Conservation (phyloP, 2,113 vertebrate species). For the Rhabdomys dilectus region DNA sequence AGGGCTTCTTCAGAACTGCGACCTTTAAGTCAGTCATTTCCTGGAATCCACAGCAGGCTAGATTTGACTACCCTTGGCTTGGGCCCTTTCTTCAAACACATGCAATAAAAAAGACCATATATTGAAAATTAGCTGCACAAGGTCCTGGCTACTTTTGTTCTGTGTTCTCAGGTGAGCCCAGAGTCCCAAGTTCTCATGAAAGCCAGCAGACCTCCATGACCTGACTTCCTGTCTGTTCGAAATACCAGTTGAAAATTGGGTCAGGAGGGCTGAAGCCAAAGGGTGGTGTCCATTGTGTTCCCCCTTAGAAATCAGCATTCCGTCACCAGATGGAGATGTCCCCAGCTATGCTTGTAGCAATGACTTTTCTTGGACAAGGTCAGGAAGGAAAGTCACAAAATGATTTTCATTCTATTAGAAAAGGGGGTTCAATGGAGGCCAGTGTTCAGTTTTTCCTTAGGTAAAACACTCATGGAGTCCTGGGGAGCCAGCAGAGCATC, state of each 20-base stretch:
- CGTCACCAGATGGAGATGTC: not conserved
- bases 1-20: slow-evolving; percentile 58
- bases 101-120: not conserved
- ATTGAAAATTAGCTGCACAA: not conserved
- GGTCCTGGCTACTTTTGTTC: not conserved
- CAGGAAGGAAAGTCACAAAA: slow-evolving; percentile 25
- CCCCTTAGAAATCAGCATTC: not conserved
- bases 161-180: not conserved
- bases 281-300: accelerated
- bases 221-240: not conserved
- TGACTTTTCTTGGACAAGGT: not conserved
- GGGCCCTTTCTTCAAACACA: not conserved
- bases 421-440: not conserved
- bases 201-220: not conserved
- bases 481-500: not conserved
- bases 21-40: slow-evolving; percentile 64
- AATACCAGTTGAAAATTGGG: not conserved
- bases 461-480: not conserved
- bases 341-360: not conserved
- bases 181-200: not conserved
- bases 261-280: not conserved
- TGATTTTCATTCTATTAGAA: not conserved
- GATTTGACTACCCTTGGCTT: not conserved
- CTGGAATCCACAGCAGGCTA: not conserved
- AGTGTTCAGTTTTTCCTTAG: not conserved